These are phyloP conservation scores for Corapipo altera DNA, from an alignment of 2,113 vertebrate species.

Conservation along the genomic window DNA sequence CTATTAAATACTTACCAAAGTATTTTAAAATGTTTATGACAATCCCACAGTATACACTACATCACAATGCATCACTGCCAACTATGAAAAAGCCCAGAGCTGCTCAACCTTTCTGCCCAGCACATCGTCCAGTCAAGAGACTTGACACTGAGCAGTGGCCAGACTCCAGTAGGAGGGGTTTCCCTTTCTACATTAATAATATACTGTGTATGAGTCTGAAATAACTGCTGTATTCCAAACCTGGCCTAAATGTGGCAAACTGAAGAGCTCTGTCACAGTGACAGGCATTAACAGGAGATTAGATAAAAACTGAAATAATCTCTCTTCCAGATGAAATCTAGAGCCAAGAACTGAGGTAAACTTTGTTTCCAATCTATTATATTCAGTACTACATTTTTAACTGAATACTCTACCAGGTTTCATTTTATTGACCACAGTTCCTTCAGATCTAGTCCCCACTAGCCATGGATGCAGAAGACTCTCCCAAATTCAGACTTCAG, in stretches of 20 bases:
- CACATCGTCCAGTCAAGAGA: not conserved
- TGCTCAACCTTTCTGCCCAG: not conserved
- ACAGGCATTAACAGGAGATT: not conserved
- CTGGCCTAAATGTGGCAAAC: not conserved
- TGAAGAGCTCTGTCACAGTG: not conserved
- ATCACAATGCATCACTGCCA: not conserved
- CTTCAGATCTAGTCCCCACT: not conserved
- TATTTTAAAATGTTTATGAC: not conserved
- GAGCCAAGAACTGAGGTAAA: not conserved
- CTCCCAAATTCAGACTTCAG: not conserved
- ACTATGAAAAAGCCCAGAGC: not conserved
- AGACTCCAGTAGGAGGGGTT: not conserved
- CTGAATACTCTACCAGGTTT: not conserved
- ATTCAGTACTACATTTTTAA: not conserved
- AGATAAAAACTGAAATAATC: not conserved
- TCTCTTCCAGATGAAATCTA: not conserved
- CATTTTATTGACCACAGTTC: not conserved
- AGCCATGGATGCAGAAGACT: not conserved
- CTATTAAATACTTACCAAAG: not conserved
- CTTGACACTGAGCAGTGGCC: not conserved
- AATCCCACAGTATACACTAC: not conserved
- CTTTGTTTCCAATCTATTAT: not conserved
- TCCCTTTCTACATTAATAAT: not conserved
- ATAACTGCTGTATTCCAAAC: not conserved
- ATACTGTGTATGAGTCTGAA: not conserved